Evolutionary conservation across 2,797 vertebrate genomes (phyloP), one percentile per base, ranked within the genome.

Genomic region (Ctenopoma multispine): DNA sequence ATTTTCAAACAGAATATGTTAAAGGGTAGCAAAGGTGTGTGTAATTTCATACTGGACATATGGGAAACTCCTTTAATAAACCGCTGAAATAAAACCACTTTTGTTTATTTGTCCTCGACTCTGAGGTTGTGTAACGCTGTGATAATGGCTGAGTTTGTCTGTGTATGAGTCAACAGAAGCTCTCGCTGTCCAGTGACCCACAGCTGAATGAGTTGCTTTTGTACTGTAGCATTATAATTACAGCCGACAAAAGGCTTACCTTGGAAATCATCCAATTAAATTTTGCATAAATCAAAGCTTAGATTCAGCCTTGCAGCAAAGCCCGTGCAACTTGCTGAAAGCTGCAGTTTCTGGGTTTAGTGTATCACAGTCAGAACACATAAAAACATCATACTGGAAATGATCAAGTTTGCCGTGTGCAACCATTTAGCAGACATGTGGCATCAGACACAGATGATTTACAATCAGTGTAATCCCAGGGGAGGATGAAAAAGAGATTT

Each of bases 91-190:
- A 48, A 59, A 60, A 29, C 29, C n/a, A 58, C 29, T 65, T 57
- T 46, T 64, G 55, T 64, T 46, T 27, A 47, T 53, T 13, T 18
- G 60, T 69, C 63, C 73, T 60, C 41, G 62, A 70, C 40, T 76
- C 56, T 40, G 65, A 62, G 69, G 71, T 79, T 83, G 46, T 54
- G 63, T 72, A 79, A 80, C 50, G 56, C 61, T 40, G 50, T 51
- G 69, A 81, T 80, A 80, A 85, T 50, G 75, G 61, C 53, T 57
- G 72, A 61, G 51, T 59, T 65, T 70, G 69, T 70, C 43, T 41
- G 60, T 8, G 36, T 9, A 7, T 18, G 69, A 60, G 38, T 59
- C 60, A 72, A 38, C 63, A 18, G 48, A 74, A 34, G 56, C 50
- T 58, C 41, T 54, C 12, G 12, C 36, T 53, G 48, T 71, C 50